Conservation (phyloP, 2,888 invertebrate species). For the Alloscopus bannaensis region DNA sequence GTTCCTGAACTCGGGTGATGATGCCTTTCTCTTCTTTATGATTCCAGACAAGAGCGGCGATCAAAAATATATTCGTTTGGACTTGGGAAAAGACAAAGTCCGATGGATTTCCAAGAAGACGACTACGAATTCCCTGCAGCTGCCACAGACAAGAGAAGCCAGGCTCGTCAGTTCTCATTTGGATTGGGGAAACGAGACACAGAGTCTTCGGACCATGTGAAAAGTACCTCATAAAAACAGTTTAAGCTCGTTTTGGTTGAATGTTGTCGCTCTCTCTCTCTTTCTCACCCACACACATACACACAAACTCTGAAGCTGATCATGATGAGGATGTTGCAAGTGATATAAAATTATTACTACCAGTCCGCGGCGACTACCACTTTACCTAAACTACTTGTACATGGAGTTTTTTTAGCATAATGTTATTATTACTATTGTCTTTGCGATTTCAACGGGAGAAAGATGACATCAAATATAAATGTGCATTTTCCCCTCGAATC, state of each 20-base stretch:
- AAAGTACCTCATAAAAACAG: constrained; percentile 65
- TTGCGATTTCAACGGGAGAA: too few relatives aligned
- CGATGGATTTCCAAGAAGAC: constrained; percentile 48
- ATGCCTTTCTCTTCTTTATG: constrained; percentile 32
- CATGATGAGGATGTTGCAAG: not conserved
- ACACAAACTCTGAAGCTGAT: not conserved
- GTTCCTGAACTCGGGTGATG: too few relatives aligned
- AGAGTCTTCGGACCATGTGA: constrained; percentile 52
- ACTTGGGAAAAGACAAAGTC: constrained; percentile 70
- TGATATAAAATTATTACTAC: too few relatives aligned
- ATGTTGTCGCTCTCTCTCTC: too few relatives aligned
- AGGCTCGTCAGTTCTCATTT: constrained; percentile 70
- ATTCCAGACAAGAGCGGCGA: constrained; percentile 71
- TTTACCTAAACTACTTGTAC: too few relatives aligned
- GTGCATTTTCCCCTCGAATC: too few relatives aligned
- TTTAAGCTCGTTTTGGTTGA: too few relatives aligned
- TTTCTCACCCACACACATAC: not conserved
- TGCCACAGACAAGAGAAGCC: constrained; percentile 64
- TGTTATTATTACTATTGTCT: too few relatives aligned
- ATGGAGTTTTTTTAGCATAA: too few relatives aligned
- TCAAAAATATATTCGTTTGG: constrained; percentile 73
- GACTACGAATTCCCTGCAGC: constrained; percentile 53
- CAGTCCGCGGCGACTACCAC: too few relatives aligned
- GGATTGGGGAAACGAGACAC: constrained; percentile 71
- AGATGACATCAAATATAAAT: too few relatives aligned